Base-by-base conservation (phyloP, 2,888 invertebrate genomes). In the Falcaria lacertinaria region DNA sequence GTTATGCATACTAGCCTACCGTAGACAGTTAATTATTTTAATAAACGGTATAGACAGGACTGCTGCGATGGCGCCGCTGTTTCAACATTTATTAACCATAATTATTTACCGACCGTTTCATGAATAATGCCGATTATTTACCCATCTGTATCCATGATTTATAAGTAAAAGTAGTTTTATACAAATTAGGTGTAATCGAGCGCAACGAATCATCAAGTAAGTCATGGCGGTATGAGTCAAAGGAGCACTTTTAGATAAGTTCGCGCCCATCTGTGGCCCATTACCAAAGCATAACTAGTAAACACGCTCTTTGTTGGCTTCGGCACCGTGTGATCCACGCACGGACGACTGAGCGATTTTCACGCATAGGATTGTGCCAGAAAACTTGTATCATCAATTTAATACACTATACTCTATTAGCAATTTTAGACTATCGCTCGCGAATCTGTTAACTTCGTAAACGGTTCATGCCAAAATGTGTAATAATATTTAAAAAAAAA, bases 241-340 rank as follows among this genome's bases (percentile, higher is more conserved):
- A 35, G 39, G 22, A 39, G 25, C 44, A 42, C 44, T 44, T 41
- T 39, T 36, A 39, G 39, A 42, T 42, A 42, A 39, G 33, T 43
- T 28, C 25, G 33, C 33, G 36, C 39, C 19, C 33, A 42, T 42
- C 46, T 42, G 25, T 32, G 48, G 41, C 44, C 45, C 50, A 60
- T 57, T 63, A 54, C 48, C 40, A 35, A 46, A 42, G 44, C 47
- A 43, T 45, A 48, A 52, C 47, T 48, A 50, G 34, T 38, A 45
- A 42, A 44, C 44, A 44, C 42, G 40, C 40, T 50, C 50, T 55
- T 48, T 53, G 47, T 50, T 48, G 46, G 39, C 15, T 44, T 35
- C 44, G 44, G 34, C 34, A 34, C 43, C 39, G 28, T 36, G 17
- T 38, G 43, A 28, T 46, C 37, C 49, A 15, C 34, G 42, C 41